Evolutionary conservation across 2,797 vertebrate genomes (phyloP).

Genomic region (Catamblyrhynchus diadema): DNA sequence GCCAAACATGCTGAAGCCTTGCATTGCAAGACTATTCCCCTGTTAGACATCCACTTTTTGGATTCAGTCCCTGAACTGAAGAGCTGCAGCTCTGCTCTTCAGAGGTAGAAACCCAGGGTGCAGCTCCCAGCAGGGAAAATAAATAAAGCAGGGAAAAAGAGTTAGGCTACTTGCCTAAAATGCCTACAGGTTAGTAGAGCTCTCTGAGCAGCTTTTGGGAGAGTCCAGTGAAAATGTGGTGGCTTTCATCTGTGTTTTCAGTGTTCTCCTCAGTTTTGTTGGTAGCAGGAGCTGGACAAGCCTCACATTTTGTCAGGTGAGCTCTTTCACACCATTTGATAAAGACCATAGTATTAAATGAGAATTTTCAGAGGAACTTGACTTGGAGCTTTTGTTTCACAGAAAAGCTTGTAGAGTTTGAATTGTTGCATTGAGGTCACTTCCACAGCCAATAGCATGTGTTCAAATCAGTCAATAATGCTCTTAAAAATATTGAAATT

Average conservation of each 20-base stretch:
- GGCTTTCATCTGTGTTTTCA: neutral
- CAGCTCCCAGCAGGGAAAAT: neutral
- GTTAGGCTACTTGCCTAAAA: neutral
- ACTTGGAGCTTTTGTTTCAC: neutral
- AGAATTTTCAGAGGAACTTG: neutral
- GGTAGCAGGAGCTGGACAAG: neutral
- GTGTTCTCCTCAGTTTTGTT: neutral
- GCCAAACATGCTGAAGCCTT: neutral
- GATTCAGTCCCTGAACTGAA: neutral
- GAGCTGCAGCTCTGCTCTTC: neutral
- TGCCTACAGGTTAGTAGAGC: neutral
- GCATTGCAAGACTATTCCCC: neutral
- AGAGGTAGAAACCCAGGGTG: neutral
- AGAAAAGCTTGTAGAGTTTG: neutral
- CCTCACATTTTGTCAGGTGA: neutral
- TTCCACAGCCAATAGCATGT: neutral
- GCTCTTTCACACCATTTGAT: neutral
- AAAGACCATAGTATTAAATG: neutral
- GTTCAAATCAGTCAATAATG: neutral
- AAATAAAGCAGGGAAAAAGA: neutral
- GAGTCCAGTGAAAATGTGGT: neutral
- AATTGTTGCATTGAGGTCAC: neutral
- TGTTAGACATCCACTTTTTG: neutral
- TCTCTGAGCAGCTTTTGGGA: neutral
- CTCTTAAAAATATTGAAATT: neutral